phyloP scores from a whole-genome alignment of 2,888 invertebrate genomes.

The Caenorhabditis zanzibari region DNA sequence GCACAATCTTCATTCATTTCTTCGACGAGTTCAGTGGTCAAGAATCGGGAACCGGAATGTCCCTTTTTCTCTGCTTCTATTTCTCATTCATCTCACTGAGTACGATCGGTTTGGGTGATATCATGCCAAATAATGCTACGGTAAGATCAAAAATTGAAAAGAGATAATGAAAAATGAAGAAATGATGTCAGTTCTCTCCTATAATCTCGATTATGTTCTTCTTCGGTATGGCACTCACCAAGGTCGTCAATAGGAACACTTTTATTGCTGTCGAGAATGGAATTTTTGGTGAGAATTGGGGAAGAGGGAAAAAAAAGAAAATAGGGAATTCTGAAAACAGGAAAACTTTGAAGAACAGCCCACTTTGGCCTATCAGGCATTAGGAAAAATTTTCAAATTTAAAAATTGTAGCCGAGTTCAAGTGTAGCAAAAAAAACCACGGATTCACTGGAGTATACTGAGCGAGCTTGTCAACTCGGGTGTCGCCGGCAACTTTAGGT shows the following conservation, averaged over 20 bases:
- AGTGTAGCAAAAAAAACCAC: neutral
- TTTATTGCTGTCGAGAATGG: constrained; percentile 76
- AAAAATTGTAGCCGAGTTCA: no score
- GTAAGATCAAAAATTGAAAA: constrained; percentile 57
- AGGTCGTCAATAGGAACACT: constrained; percentile 75
- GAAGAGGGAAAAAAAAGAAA: neutral
- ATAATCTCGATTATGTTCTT: constrained; percentile 74
- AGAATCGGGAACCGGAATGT: constrained; percentile 59
- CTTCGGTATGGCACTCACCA: constrained; percentile 75
- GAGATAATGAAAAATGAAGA: neutral
- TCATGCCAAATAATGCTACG: constrained; percentile 77
- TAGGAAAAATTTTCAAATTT: no score
- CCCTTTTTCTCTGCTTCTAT: constrained; percentile 70
- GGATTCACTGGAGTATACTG: no score
- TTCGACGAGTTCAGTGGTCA: constrained; percentile 67
- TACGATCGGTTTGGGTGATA: constrained; percentile 77
- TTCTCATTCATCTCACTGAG: constrained; percentile 75
- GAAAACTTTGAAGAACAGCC: neutral
- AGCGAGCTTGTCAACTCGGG: no score
- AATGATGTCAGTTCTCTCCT: constrained; percentile 65
- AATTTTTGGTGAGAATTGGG: constrained; percentile 67
- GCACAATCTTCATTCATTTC: constrained; percentile 67
- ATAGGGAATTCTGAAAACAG: neutral
- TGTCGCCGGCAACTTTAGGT: no score
- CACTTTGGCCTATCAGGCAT: no score